phyloP scores from a whole-genome alignment of 2,888 invertebrate species.

The Leptopilina myrica region DNA sequence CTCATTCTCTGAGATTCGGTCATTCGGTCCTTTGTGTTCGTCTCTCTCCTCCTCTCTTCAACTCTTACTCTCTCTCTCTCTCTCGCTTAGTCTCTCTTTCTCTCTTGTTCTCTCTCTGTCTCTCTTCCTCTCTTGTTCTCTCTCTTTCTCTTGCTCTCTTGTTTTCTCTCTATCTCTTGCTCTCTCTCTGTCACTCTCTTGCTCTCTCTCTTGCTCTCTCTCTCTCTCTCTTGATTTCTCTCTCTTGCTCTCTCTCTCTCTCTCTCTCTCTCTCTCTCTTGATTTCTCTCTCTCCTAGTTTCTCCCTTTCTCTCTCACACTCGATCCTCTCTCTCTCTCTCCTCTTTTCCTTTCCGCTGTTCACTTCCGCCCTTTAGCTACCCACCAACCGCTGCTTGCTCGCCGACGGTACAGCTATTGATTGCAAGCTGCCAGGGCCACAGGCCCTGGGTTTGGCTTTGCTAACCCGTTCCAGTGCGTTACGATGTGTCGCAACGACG shows the following conservation, averaged over 20 bases:
- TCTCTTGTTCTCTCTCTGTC: neutral
- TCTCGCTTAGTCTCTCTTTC: conserved; percentile 12
- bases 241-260: conserved; percentile 42
- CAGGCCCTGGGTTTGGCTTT: conserved; percentile 57
- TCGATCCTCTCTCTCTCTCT: conserved; percentile 29
- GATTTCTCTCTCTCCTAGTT: neutral
- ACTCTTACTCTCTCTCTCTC: conserved; percentile 45
- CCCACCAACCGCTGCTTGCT: conserved; percentile 62
- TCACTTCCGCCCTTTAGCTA: conserved; percentile 52
- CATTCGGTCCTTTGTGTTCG: conserved; percentile 59
- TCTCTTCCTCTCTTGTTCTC: conserved; percentile 40
- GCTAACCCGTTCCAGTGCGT: conserved; percentile 64
- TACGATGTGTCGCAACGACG: conserved; percentile 50
- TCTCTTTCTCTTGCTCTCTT: too few relatives aligned
- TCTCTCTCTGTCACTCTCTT: conserved; percentile 39
- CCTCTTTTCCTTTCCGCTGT: conserved; percentile 46
- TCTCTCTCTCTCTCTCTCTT: conserved; percentile 44
- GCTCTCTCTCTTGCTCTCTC: conserved; percentile 41
- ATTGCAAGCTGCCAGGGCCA: conserved; percentile 66
- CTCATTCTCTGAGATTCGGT: conserved; percentile 56
- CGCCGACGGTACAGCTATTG: conserved; percentile 63
- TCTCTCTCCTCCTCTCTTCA: conserved; percentile 45
- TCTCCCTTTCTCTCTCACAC: too few relatives aligned
- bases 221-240: conserved; percentile 44
- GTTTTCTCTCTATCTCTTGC: neutral